Evolutionary conservation across 2,888 invertebrate species (phyloP).

Genomic region (Pheosia tremula): DNA sequence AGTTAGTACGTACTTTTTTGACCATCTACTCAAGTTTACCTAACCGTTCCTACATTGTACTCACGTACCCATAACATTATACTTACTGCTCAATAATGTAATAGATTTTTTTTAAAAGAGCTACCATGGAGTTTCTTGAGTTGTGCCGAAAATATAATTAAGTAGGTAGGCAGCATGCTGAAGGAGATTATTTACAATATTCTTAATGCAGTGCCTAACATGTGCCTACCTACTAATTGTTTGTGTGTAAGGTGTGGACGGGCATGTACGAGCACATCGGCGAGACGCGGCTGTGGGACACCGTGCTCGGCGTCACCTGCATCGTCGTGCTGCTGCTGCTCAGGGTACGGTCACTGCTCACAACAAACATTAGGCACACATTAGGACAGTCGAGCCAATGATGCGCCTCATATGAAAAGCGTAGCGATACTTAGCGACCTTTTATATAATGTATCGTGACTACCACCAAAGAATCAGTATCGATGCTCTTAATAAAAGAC

Average conservation of each 20-base stretch:
- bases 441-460: not conserved
- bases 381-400: not conserved
- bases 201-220: not conserved
- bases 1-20: too few relatives aligned
- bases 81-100: too few relatives aligned
- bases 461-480: not conserved
- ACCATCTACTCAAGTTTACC: too few relatives aligned
- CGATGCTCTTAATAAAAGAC: not conserved
- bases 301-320: conserved; percentile 87
- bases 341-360: conserved; percentile 80
- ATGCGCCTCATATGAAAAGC: not conserved
- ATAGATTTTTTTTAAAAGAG: too few relatives aligned
- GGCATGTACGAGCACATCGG: conserved; percentile 88
- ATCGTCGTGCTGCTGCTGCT: conserved; percentile 88
- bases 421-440: not conserved
- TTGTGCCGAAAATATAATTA: too few relatives aligned
- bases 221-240: not conserved
- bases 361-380: not conserved
- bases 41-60: too few relatives aligned
- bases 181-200: too few relatives aligned
- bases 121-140: too few relatives aligned
- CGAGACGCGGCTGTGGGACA: conserved; percentile 89
- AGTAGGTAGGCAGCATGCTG: too few relatives aligned
- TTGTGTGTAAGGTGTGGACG: conserved; percentile 85
- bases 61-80: too few relatives aligned